Percentiles rank a stretch among this genome's conserved stretches.
These are phyloP conservation scores for Bubo blakistoni DNA, from an alignment of 2,113 vertebrate genomes.

Conservation along the genomic window DNA sequence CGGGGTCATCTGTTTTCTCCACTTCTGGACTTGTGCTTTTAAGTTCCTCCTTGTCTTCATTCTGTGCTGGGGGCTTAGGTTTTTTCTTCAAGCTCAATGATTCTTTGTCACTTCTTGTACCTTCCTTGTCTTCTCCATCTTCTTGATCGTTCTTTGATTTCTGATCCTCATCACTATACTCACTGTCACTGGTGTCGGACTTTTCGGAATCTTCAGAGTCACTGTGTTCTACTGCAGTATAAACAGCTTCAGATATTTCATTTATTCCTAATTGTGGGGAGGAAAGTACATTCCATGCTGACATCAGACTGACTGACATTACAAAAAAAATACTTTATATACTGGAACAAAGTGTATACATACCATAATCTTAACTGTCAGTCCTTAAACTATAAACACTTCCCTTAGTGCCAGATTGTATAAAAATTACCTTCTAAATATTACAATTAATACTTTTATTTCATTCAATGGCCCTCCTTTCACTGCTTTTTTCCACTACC, in stretches of 20 bases:
- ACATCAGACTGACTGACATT: background rate
- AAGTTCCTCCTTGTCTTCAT: conserved; percentile 81
- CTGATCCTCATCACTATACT: conserved; percentile 90
- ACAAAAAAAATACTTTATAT: background rate
- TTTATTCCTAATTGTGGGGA: conserved; percentile 85
- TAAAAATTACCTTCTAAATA: background rate
- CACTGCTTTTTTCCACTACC: background rate
- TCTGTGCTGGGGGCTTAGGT: conserved; percentile 72
- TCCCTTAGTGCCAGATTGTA: background rate
- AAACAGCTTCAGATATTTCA: conserved; percentile 94
- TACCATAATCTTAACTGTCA: background rate
- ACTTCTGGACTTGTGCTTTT: conserved; percentile 60
- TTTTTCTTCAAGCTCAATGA: conserved; percentile 76
- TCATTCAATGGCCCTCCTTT: background rate
- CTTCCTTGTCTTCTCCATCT: conserved; percentile 81
- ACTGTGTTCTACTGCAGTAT: conserved; percentile 90
- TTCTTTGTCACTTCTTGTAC: conserved; percentile 76
- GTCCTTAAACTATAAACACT: background rate
- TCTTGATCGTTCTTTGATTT: conserved; percentile 85
- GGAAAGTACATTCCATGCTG: conserved; percentile 42
- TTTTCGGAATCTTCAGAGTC: conserved; percentile 97
- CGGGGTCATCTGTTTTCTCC: conserved; percentile 71
- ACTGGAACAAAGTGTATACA: background rate
- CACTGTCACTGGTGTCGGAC: conserved; percentile 92
- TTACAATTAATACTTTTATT: background rate